Evolutionary conservation across 1,140 invertebrate genomes (phyloP).

Genomic region (Aphis gossypii): DNA sequence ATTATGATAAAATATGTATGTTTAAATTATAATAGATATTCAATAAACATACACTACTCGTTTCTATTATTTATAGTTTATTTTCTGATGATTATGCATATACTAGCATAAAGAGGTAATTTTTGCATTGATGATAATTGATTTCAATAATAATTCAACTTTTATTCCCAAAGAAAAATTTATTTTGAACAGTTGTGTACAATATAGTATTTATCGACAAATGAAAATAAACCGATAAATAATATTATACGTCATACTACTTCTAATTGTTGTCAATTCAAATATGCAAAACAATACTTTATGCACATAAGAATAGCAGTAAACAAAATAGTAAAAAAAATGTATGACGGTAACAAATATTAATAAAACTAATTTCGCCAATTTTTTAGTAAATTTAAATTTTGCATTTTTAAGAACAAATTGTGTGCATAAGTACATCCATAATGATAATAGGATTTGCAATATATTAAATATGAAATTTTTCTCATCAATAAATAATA

Average conservation of each 20-base stretch:
- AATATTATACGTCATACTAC: neutral
- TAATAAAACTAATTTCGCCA: neutral
- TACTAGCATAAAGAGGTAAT: neutral
- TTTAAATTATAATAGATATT: too few species aligned
- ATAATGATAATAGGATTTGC: neutral
- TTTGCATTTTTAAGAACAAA: neutral
- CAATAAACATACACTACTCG: too few species aligned
- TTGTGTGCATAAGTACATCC: neutral
- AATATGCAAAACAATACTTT: neutral
- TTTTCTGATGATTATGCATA: neutral
- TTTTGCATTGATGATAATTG: neutral
- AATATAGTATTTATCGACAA: neutral
- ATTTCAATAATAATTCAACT: neutral
- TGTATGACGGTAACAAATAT: neutral
- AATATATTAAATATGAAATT: neutral
- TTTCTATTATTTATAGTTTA: neutral
- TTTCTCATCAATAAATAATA: neutral
- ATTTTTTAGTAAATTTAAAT: neutral
- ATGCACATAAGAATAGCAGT: neutral
- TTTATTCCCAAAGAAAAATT: neutral
- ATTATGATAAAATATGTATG: neutral
- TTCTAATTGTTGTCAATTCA: neutral
- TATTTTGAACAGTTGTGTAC: neutral
- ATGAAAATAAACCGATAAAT: neutral
- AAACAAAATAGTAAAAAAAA: slow-evolving; percentile 1